Evolutionary conservation across 2,797 vertebrate species (phyloP).

Genomic region (Gymnoscopelus microlampas): DNA sequence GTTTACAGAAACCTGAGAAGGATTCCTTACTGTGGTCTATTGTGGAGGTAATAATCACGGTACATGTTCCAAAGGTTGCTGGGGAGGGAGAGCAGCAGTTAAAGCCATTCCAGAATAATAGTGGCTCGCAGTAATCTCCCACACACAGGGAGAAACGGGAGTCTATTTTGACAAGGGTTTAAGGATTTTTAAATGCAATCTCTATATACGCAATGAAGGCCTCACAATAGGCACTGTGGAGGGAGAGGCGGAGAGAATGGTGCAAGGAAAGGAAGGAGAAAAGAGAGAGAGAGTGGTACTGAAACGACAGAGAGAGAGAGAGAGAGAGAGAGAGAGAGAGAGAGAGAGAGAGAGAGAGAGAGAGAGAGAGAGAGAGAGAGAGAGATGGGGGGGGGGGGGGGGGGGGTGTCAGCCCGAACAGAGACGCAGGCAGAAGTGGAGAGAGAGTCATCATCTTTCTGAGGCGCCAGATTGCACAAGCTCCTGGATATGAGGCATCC

Average conservation of each 20-base stretch:
- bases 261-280: constrained; percentile 24
- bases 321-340: not conserved
- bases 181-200: constrained; percentile 76
- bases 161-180: constrained; percentile 73
- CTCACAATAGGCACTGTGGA: constrained; percentile 48
- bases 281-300: not conserved
- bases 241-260: not conserved
- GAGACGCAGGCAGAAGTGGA: not conserved
- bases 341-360: not conserved
- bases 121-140: constrained; percentile 72
- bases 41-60: constrained; percentile 69
- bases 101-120: constrained; percentile 75
- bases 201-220: constrained; percentile 59
- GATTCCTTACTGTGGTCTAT: constrained; percentile 51
- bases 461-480: constrained; percentile 65
- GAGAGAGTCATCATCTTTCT: constrained; percentile 64
- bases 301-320: not conserved
- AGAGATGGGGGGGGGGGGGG: not conserved
- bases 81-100: constrained; percentile 61
- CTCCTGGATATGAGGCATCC: constrained; percentile 60
- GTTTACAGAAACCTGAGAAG: constrained; percentile 53
- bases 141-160: constrained; percentile 63
- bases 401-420: constrained; percentile 1
- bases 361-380: constrained; percentile 1
- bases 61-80: constrained; percentile 59